These are phyloP conservation scores for Agelastica alni DNA, from an alignment of 2,888 invertebrate species.

Conservation along the genomic window DNA sequence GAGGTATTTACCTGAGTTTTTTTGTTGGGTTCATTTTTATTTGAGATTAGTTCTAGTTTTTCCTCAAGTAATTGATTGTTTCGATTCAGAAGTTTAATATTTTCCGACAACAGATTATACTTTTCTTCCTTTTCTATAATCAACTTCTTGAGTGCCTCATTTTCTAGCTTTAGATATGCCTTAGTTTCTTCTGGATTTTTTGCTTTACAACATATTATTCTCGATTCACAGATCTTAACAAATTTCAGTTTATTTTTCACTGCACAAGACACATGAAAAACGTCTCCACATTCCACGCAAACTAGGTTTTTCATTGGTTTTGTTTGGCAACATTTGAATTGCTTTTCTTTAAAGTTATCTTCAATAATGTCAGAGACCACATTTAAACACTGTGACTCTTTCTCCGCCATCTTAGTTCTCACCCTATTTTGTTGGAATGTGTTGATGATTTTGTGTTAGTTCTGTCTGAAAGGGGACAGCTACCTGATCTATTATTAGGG, in stretches of 20 bases:
- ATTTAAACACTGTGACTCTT: slow-evolving; percentile 4
- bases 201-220: slow-evolving; percentile 9
- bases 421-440: too few relatives aligned
- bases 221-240: slow-evolving; percentile 11
- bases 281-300: slow-evolving; percentile 12
- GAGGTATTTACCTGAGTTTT: background rate
- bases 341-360: slow-evolving; percentile 4
- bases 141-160: background rate
- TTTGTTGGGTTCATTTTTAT: background rate
- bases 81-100: slow-evolving; percentile 2
- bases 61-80: slow-evolving; percentile 8
- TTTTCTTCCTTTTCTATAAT: slow-evolving; percentile 9
- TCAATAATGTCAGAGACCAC: slow-evolving; percentile 1
- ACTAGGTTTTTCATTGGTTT: slow-evolving; percentile 13
- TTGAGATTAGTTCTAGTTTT: slow-evolving; percentile 2
- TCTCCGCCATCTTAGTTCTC: slow-evolving; percentile 15
- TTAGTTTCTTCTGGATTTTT: background rate
- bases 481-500: too few relatives aligned
- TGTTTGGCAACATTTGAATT: slow-evolving; percentile 15
- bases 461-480: too few relatives aligned
- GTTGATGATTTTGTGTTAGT: too few relatives aligned
- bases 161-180: slow-evolving; percentile 4
- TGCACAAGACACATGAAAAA: slow-evolving; percentile 6
- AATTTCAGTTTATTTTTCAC: slow-evolving; percentile 10
- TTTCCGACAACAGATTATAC: slow-evolving; percentile 1